A percentile compares a stretch with the other conserved stretches of the same genome.
phyloP scores from a whole-genome alignment of 2,888 invertebrate genomes.

The Xanthia icteritia region DNA sequence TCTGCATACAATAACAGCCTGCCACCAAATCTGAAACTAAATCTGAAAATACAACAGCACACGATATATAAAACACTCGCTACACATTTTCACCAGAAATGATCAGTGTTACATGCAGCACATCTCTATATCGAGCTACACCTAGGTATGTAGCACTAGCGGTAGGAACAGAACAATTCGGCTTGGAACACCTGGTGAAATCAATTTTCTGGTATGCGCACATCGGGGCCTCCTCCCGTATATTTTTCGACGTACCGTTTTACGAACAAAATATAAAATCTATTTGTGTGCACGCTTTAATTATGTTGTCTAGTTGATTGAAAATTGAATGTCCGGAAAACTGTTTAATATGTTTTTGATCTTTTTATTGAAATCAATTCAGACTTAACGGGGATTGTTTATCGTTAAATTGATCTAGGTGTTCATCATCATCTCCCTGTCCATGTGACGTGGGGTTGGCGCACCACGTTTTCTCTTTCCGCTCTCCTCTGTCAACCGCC shows the following conservation, averaged over 20 bases:
- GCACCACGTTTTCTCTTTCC: too few relatives aligned
- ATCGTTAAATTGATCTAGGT: background rate
- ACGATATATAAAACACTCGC: conserved; percentile 5
- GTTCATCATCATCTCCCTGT: too few relatives aligned
- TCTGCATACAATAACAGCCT: too few relatives aligned
- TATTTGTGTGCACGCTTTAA: conserved; percentile 48
- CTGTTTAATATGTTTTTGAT: conserved; percentile 3
- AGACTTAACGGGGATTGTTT: background rate
- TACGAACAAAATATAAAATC: conserved; percentile 38
- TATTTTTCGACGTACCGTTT: conserved; percentile 25
- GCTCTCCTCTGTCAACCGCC: too few relatives aligned
- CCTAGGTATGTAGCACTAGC: background rate
- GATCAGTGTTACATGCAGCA: conserved; percentile 26
- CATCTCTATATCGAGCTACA: background rate
- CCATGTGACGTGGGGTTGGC: too few relatives aligned
- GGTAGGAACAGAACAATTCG: conserved; percentile 67
- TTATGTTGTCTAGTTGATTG: conserved; percentile 40
- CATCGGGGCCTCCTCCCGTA: conserved; percentile 56
- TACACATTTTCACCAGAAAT: conserved; percentile 17
- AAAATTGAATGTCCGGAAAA: conserved; percentile 27
- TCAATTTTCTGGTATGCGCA: conserved; percentile 77
- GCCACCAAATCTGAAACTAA: background rate
- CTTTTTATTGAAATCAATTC: background rate
- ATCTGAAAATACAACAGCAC: conserved; percentile 15
- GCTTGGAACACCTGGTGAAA: conserved; percentile 75